Evolutionary conservation across 2,113 vertebrate genomes (phyloP).

Genomic region (Mus spicilegus): DNA sequence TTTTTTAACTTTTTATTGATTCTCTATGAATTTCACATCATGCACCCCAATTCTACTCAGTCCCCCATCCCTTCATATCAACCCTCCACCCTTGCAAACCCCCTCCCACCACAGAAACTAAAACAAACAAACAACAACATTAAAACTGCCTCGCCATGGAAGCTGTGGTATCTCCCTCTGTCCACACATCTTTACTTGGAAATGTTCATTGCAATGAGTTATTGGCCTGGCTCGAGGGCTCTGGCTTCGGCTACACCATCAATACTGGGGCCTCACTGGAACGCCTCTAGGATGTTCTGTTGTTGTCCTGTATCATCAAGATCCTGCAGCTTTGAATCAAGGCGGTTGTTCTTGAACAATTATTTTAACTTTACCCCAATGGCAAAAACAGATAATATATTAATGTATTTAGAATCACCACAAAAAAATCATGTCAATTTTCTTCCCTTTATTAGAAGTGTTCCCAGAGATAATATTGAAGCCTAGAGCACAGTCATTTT

Average conservation of each 20-base stretch:
- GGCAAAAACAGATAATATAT: slow-evolving; percentile 50
- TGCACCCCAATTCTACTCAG: background rate
- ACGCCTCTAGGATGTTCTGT: background rate
- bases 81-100: background rate
- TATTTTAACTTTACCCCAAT: slow-evolving; percentile 35
- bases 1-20: background rate
- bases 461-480: slow-evolving; percentile 74
- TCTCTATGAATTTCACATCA: background rate
- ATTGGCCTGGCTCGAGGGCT: background rate
- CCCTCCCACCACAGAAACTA: background rate
- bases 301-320: background rate
- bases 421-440: slow-evolving; percentile 60
- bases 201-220: background rate
- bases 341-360: slow-evolving; percentile 10
- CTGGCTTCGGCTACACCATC: background rate
- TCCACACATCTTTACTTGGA: background rate
- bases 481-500: slow-evolving; percentile 31
- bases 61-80: background rate
- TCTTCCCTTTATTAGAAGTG: slow-evolving; percentile 60
- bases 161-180: background rate
- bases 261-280: background rate
- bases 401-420: slow-evolving; percentile 60
- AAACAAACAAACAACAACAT: background rate
- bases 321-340: background rate
- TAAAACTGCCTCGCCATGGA: background rate